Evolutionary conservation across 1,140 invertebrate species (phyloP).

Genomic region (Cotesia chilonis): DNA sequence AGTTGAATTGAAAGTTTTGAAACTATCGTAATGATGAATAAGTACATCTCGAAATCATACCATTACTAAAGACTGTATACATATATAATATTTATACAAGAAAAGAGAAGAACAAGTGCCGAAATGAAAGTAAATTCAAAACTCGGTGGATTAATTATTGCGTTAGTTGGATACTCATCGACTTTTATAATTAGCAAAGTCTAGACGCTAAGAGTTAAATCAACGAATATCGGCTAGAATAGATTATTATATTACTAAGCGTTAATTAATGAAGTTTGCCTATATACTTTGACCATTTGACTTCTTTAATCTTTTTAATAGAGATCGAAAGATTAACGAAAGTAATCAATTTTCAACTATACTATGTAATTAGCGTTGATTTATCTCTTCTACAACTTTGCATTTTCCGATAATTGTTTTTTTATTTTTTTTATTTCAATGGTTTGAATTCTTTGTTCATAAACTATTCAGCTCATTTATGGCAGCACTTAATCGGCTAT

Average conservation of each 20-base stretch:
- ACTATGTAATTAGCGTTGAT: neutral
- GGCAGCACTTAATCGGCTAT: too few species aligned
- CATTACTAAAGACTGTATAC: neutral
- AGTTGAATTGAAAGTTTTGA: constrained; percentile 1
- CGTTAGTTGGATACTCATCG: constrained; percentile 14
- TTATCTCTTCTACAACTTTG: neutral
- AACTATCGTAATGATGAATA: neutral
- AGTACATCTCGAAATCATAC: neutral
- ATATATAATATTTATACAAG: neutral
- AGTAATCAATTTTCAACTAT: neutral
- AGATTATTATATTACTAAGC: constrained; percentile 13
- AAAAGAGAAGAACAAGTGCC: neutral
- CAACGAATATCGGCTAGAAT: constrained; percentile 9
- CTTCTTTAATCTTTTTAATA: neutral
- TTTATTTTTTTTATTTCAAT: neutral
- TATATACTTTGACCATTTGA: neutral
- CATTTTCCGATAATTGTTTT: neutral
- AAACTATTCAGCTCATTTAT: too few species aligned
- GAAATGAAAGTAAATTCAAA: neutral
- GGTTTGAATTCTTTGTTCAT: too few species aligned
- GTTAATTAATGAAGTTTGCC: constrained; percentile 20
- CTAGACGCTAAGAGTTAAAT: neutral
- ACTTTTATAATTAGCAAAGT: constrained; percentile 18
- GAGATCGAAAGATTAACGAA: constrained; percentile 23
- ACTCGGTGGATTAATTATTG: constrained; percentile 17